Evolutionary conservation across 23 tunicate genomes (phyloP), one percentile per base, ranked within the genome.

Genomic region (Clavelina lepadiformis): DNA sequence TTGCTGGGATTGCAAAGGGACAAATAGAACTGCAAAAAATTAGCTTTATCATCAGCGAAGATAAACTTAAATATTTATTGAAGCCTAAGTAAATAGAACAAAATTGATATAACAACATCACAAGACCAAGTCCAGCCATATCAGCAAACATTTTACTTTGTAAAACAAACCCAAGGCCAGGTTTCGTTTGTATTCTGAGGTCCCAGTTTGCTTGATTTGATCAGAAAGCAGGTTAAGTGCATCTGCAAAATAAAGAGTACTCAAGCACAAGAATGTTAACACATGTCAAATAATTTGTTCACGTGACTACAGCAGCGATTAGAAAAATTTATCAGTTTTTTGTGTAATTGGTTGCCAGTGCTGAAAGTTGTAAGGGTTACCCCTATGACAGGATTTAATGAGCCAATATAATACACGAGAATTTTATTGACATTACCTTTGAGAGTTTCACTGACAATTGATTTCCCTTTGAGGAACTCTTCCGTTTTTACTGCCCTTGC

Each of bases 401-500:
- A n/a, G n/a, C n/a, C n/a, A n/a, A n/a, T n/a, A n/a, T n/a, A n/a
- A n/a, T n/a, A n/a, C n/a, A n/a, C n/a, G n/a, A n/a, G n/a, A n/a
- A n/a, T n/a, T n/a, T n/a, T n/a, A n/a, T n/a, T 44, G 15, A 11
- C 13, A 11, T 11, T 28, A 84, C 93, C 93, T 65, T 44, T 25
- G 31, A 84, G 61, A 13, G 93, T 84, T 0, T 54, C 47, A 25
- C 70, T 67, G 38, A 70, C 75, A 37, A 89, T 65, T 34, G 34
- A 49, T 49, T 74, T 81, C 35, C 89, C 88, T 21, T 0, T 15
- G 20, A 89, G 51, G 64, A 44, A 89, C 35, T 44, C 51, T 29
- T 89, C 97, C 44, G 97, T 89, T 13, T 68, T 35, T 1, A 46
- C 38, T 38, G 97, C 97, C 4, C 51, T 89, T 22, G 35, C 38